Percentiles rank a stretch among this genome's conserved stretches.
phyloP scores from a whole-genome alignment of 2,113 vertebrate genomes.

The Alectura lathami region DNA sequence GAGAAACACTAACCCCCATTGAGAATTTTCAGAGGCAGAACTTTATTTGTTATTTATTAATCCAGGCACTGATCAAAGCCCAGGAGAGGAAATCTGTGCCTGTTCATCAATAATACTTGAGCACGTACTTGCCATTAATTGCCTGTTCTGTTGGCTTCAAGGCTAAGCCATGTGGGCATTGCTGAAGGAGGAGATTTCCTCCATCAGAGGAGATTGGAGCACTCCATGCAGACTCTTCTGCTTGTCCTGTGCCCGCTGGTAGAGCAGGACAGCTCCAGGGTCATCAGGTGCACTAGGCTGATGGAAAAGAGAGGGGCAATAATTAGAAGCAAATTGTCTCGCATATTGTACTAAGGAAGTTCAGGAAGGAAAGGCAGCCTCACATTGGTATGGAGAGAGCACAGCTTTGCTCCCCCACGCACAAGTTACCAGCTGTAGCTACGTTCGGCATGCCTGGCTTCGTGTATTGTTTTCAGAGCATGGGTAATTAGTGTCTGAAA shows the following conservation, averaged over 20 bases:
- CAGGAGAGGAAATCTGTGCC: not conserved
- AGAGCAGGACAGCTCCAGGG: not conserved
- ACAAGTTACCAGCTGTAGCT: slow-evolving; percentile 8
- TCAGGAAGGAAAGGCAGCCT: not conserved
- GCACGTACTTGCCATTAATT: not conserved
- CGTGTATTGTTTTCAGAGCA: slow-evolving; percentile 7
- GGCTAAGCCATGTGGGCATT: not conserved
- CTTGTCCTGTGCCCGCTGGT: not conserved
- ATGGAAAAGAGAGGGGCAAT: not conserved
- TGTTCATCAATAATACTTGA: not conserved
- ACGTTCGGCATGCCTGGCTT: not conserved
- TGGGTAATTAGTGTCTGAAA: slow-evolving; percentile 60
- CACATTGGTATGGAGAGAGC: not conserved
- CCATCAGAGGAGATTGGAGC: not conserved
- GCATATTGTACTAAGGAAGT: not conserved
- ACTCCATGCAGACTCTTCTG: not conserved
- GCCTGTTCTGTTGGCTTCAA: not conserved
- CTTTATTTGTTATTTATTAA: not conserved
- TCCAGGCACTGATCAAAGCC: not conserved
- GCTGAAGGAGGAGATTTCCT: not conserved
- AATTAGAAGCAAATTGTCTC: not conserved
- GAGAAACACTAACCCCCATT: slow-evolving; percentile 9
- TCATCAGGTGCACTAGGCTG: not conserved
- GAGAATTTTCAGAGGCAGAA: slow-evolving; percentile 31
- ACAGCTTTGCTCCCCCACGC: not conserved